Evolutionary conservation across 2,797 vertebrate genomes (phyloP).

Genomic region (Borostomias antarcticus): DNA sequence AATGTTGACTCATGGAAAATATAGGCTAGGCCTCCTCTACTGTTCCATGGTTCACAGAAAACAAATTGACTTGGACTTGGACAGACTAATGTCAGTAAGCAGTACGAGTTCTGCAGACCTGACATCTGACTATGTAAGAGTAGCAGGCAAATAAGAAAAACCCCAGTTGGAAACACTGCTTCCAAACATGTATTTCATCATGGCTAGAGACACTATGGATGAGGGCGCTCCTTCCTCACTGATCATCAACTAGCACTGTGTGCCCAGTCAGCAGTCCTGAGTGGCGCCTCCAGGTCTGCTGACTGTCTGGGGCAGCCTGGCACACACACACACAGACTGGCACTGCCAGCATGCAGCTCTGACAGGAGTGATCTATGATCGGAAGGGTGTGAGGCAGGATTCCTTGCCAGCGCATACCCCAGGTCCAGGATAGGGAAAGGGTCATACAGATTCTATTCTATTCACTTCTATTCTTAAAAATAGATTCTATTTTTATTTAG

Average conservation of each 20-base stretch:
- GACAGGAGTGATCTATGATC: not conserved
- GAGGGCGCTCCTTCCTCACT: not conserved
- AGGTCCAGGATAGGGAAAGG: not conserved
- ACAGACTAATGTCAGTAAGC: not conserved
- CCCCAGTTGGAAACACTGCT: no score
- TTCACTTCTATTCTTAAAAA: no score
- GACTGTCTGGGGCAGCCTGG: not conserved
- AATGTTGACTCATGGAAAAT: not conserved
- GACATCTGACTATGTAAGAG: not conserved
- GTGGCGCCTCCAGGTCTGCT: not conserved
- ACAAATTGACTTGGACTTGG: not conserved
- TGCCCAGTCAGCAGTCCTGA: not conserved
- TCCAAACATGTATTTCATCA: no score
- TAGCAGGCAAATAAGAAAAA: not conserved
- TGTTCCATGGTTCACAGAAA: not conserved
- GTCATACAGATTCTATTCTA: not conserved
- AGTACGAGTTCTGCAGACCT: not conserved
- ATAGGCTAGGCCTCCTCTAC: not conserved
- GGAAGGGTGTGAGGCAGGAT: not conserved
- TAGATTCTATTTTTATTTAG: no score
- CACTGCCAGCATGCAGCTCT: not conserved
- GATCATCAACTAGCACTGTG: not conserved
- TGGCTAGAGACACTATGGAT: not conserved
- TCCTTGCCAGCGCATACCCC: no score
- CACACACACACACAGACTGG: conserved; percentile 4